Evolutionary conservation across 1,140 invertebrate species (phyloP).

Genomic region (Pseudomyrmex dendroicus): DNA sequence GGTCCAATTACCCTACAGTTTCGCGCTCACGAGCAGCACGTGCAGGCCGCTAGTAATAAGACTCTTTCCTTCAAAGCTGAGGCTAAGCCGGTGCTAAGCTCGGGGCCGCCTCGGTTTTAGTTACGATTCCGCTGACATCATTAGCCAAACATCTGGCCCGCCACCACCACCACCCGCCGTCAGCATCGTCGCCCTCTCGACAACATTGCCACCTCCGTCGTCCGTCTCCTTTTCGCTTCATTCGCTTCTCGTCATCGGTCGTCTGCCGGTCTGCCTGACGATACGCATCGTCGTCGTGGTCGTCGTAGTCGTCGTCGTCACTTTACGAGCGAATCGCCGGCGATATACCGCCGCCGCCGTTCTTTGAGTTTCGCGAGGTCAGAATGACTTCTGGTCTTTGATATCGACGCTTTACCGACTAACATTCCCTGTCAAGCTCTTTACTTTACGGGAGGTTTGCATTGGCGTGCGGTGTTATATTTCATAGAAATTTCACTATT

Average conservation of each 20-base stretch:
- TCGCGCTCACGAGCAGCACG: conserved; percentile 81
- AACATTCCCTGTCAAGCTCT: conserved; percentile 8
- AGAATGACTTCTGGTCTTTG: conserved; percentile 62
- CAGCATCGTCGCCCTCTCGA: conserved; percentile 46
- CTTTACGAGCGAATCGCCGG: conserved; percentile 67
- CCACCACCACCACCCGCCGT: conserved; percentile 71
- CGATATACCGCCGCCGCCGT: conserved; percentile 19
- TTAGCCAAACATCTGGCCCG: conserved; percentile 85
- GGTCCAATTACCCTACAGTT: conserved; percentile 83
- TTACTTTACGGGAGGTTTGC: conserved; percentile 19
- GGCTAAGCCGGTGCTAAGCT: conserved; percentile 75
- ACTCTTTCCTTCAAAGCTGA: conserved; percentile 79
- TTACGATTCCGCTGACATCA: conserved; percentile 85
- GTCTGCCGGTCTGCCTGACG: conserved; percentile 9
- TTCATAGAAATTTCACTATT: not conserved
- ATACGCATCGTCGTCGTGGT: conserved; percentile 43
- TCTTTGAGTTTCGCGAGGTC: conserved; percentile 58
- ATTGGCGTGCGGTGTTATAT: not conserved
- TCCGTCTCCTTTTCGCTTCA: conserved; percentile 19
- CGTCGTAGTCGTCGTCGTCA: conserved; percentile 50
- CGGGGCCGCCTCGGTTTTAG: conserved; percentile 79
- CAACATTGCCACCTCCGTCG: conserved; percentile 36
- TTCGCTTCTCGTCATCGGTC: conserved; percentile 31
- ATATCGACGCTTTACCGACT: conserved; percentile 58
- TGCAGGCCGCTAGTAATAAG: conserved; percentile 81